A percentile compares a stretch with the other conserved stretches of the same genome.
Evolutionary conservation across 2,888 invertebrate species (phyloP).

Genomic region (Papilio gigon): DNA sequence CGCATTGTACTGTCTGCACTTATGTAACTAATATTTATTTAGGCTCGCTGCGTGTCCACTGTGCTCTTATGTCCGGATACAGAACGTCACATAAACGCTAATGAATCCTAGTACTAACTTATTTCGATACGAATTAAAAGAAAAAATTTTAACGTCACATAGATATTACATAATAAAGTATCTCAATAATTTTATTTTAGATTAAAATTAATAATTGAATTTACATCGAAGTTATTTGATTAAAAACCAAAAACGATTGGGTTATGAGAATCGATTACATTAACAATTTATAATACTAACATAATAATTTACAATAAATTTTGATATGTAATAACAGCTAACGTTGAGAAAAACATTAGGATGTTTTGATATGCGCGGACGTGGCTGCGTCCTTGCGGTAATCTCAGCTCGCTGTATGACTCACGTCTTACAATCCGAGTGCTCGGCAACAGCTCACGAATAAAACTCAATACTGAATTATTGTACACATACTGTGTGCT

Average conservation of each 20-base stretch:
- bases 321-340: slow-evolving; percentile 16
- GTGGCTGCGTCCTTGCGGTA: slow-evolving; percentile 71
- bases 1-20: slow-evolving; percentile 64
- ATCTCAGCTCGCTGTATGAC: slow-evolving; percentile 69
- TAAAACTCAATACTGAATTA: slow-evolving; percentile 58
- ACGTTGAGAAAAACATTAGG: slow-evolving; percentile 44
- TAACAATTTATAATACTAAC: background rate
- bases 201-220: background rate
- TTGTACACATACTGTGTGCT: slow-evolving; percentile 38
- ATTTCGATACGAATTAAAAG: background rate
- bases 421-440: slow-evolving; percentile 63
- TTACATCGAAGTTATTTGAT: background rate
- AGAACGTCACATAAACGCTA: background rate
- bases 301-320: slow-evolving; percentile 31
- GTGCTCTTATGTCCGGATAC: slow-evolving; percentile 32
- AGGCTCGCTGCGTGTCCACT: slow-evolving; percentile 60
- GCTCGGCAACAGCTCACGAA: slow-evolving; percentile 68
- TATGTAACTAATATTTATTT: slow-evolving; percentile 70
- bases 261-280: slow-evolving; percentile 13
- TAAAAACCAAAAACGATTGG: background rate
- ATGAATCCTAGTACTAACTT: background rate
- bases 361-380: slow-evolving; percentile 57
- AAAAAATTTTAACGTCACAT: background rate
- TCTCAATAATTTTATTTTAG: background rate
- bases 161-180: background rate